Conservation (phyloP, 2,888 invertebrate species). For the Calephelis perditalis region DNA sequence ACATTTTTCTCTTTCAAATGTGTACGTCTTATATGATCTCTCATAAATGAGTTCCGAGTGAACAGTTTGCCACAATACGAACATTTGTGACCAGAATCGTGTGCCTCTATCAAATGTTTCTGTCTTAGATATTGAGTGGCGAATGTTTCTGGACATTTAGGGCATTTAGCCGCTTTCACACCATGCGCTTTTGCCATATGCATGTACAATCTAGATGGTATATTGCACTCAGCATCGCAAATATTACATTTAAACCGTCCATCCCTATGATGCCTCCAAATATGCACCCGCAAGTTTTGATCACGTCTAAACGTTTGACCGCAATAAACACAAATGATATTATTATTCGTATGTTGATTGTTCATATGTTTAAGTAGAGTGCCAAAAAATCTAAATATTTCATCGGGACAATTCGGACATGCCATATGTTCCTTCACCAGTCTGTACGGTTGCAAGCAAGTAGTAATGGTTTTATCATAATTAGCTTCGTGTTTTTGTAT, state of each 20-base stretch:
- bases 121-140: conserved; percentile 72
- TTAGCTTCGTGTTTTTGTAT: conserved; percentile 58
- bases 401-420: conserved; percentile 59
- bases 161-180: conserved; percentile 64
- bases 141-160: conserved; percentile 63
- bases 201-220: conserved; percentile 66
- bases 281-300: conserved; percentile 63
- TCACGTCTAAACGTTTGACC: conserved; percentile 65
- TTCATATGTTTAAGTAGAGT: conserved; percentile 67
- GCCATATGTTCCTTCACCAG: conserved; percentile 62
- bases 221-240: conserved; percentile 61
- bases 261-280: conserved; percentile 66
- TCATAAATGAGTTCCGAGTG: conserved; percentile 60
- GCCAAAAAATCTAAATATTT: conserved; percentile 64
- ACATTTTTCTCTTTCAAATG: conserved; percentile 68
- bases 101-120: conserved; percentile 75
- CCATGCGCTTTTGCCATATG: conserved; percentile 69
- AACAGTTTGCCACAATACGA: conserved; percentile 63
- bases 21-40: conserved; percentile 59
- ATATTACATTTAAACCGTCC: conserved; percentile 62
- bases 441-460: conserved; percentile 61
- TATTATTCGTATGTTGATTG: conserved; percentile 63
- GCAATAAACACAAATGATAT: conserved; percentile 68
- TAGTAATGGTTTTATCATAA: conserved; percentile 62
- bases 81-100: conserved; percentile 65